Evolutionary conservation across 2,888 invertebrate genomes (phyloP).

Genomic region (Malacosoma neustria): DNA sequence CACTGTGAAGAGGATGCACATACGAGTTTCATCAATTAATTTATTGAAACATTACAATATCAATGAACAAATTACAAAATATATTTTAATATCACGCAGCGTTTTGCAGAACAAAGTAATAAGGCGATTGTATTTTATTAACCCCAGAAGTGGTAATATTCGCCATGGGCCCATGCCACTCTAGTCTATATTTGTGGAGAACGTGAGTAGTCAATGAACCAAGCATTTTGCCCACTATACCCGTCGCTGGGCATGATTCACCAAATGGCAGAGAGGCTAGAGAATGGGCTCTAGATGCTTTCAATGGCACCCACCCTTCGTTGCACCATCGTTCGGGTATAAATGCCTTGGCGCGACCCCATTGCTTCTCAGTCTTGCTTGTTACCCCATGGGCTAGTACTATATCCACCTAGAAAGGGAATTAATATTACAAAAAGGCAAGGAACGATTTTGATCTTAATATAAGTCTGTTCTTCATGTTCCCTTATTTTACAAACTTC

Average conservation of each 20-base stretch:
- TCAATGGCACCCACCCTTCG: constrained; percentile 46
- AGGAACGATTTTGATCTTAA: no score
- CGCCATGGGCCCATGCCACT: constrained; percentile 58
- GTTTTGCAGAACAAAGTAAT: constrained; percentile 57
- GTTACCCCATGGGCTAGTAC: constrained; percentile 57
- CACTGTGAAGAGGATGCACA: neutral
- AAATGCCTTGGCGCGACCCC: constrained; percentile 52
- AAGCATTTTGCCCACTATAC: constrained; percentile 42
- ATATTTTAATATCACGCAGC: constrained; percentile 45
- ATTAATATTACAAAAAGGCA: no score
- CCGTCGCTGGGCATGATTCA: constrained; percentile 48
- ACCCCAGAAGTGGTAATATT: constrained; percentile 41
- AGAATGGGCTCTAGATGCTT: constrained; percentile 46
- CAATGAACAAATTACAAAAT: no score
- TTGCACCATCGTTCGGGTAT: constrained; percentile 59
- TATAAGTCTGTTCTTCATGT: no score
- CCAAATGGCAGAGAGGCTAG: constrained; percentile 52
- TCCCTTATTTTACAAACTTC: no score
- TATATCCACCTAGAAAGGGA: constrained; percentile 51
- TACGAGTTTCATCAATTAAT: neutral
- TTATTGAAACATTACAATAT: constrained; percentile 5
- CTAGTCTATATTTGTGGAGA: constrained; percentile 51
- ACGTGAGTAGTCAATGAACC: constrained; percentile 37
- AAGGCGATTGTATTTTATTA: constrained; percentile 52
- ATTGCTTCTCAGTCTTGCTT: constrained; percentile 51